Evolutionary conservation across 1,140 invertebrate species (phyloP), one percentile per base, ranked within the genome.

Genomic region (Calosoma granatense): DNA sequence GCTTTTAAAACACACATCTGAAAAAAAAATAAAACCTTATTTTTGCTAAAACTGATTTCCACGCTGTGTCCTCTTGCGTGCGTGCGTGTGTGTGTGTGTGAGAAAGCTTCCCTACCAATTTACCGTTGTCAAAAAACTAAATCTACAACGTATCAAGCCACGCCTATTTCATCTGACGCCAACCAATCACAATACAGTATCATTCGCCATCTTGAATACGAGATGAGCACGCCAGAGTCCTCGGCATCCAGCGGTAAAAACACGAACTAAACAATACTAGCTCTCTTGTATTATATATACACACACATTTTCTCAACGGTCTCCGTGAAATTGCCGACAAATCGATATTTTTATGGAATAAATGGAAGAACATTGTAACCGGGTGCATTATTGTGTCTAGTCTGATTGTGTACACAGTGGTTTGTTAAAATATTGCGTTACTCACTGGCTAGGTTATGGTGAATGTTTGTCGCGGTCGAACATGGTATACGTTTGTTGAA

Each of bases 1-100:
- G 41, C 41, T 47, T 47, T 47, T 47, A 47, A 47, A 47, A 47
- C 41, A 47, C 26, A 36, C 26, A 36, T 36, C 41, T 47, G 41
- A 11, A 47, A 47, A 36, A 47, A 47, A 47, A 47, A 47, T 47
- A 47, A 47, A 47, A 11, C 41, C 26, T 9, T 12, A 47, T 12
- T 47, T 4, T 6, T 12, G 17, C 17, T 17, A 47, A 47, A 47
- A 47, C 41, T 47, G 9, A 17, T 47, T 47, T 47, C 41, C 41
- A 47, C 17, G 15, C 4, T 47, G 3, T n/a, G n/a, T n/a, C n/a
- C n/a, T n/a, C n/a, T n/a, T n/a, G n/a, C n/a, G n/a, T n/a, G n/a
- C n/a, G n/a, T n/a, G n/a, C n/a, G n/a, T n/a, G n/a, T n/a, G n/a
- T n/a, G n/a, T n/a, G n/a, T n/a, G n/a, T 47, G 15, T 17, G 15